Conservation (phyloP, 2,797 vertebrate species). For the Gorsachius magnificus region DNA sequence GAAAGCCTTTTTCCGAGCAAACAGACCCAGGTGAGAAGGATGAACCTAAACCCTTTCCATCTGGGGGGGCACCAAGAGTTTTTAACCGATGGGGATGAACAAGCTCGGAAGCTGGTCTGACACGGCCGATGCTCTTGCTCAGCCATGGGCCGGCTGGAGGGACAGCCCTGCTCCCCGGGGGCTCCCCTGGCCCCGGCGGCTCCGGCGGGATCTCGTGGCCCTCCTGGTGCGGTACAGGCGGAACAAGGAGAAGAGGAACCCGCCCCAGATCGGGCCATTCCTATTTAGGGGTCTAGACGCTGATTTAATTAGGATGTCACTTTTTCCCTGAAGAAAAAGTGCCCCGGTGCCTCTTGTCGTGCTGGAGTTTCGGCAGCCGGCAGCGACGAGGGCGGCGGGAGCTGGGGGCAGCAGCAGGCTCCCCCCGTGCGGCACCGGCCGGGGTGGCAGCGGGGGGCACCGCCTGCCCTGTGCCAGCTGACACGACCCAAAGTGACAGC, state of each 20-base stretch:
- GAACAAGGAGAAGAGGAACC: not conserved
- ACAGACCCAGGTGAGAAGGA: not conserved
- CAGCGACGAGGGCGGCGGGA: not conserved
- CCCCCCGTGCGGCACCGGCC: accelerated
- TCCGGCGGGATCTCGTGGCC: not conserved
- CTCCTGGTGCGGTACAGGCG: not conserved
- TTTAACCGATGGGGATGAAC: not conserved
- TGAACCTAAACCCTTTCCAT: not conserved
- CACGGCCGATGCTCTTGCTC: not conserved
- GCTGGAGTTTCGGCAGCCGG: not conserved
- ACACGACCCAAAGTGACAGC: not conserved
- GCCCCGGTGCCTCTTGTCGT: accelerated
- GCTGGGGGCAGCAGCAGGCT: not conserved
- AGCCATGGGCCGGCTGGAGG: not conserved
- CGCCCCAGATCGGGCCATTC: not conserved
- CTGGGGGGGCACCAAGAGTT: not conserved
- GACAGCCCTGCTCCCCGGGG: not conserved
- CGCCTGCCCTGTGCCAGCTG: not conserved
- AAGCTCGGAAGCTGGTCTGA: not conserved
- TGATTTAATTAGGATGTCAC: not conserved
- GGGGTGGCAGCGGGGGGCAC: not conserved
- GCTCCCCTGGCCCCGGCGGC: not conserved
- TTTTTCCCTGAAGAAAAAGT: not conserved
- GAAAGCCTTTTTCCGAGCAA: not conserved
- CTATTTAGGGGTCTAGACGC: not conserved